Conservation (phyloP, 2,888 invertebrate species). For the Patella ulyssiponensis region DNA sequence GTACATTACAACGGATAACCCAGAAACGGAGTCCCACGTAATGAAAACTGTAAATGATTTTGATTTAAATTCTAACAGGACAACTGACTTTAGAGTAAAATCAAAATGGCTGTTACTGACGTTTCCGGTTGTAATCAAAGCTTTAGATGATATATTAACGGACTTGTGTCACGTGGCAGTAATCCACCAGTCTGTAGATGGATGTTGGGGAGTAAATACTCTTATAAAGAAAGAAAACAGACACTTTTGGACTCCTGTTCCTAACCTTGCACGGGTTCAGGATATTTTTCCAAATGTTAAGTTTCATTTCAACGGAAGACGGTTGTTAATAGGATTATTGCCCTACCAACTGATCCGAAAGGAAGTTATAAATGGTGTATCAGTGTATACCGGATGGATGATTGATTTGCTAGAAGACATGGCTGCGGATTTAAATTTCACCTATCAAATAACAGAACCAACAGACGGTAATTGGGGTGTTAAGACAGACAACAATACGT, state of each 20-base stretch:
- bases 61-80: constrained; percentile 9
- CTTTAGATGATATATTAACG: background rate
- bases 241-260: too few relatives aligned
- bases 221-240: too few relatives aligned
- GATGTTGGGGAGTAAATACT: too few relatives aligned
- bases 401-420: constrained; percentile 6
- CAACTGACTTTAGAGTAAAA: constrained; percentile 12
- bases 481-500: constrained; percentile 2
- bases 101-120: constrained; percentile 17
- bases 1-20: too few relatives aligned
- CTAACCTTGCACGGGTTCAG: too few relatives aligned
- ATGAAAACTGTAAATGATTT: constrained; percentile 7
- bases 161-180: background rate
- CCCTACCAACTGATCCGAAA: constrained; percentile 7
- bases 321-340: background rate
- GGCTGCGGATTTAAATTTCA: constrained; percentile 14
- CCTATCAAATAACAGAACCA: constrained; percentile 15
- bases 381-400: constrained; percentile 15
- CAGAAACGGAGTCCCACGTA: background rate
- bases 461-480: constrained; percentile 17
- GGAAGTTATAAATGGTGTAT: background rate
- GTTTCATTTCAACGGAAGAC: constrained; percentile 13
- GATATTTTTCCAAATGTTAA: constrained; percentile 18
- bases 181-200: background rate
- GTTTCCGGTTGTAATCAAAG: background rate